Conservation (phyloP, 2,797 vertebrate species). For the Chaunax sp. region DNA sequence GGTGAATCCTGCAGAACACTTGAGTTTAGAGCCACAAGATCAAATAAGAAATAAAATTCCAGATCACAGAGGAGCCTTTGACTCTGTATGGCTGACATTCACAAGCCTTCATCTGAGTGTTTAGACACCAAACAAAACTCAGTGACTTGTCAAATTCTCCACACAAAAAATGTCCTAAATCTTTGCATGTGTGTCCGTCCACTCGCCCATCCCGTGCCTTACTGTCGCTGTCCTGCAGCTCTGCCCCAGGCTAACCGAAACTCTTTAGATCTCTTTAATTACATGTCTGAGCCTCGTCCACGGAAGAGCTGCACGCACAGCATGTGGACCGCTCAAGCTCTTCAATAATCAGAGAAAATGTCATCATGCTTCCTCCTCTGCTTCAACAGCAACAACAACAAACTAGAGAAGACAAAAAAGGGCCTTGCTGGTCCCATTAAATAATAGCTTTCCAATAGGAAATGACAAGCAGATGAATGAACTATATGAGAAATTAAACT, state of each 20-base stretch:
- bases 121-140: neutral
- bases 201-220: conserved; percentile 1
- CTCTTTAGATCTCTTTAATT: conserved; percentile 55
- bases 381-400: conserved; percentile 11
- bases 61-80: neutral
- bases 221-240: conserved; percentile 27
- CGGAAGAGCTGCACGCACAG: conserved; percentile 25
- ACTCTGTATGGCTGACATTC: neutral
- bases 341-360: conserved; percentile 41
- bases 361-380: conserved; percentile 35
- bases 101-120: neutral
- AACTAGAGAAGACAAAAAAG: neutral
- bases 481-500: conserved; percentile 33
- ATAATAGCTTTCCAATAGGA: conserved; percentile 47
- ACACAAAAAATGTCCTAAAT: neutral
- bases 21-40: neutral
- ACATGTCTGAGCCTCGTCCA: conserved; percentile 40
- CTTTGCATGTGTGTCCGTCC: conserved; percentile 11
- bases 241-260: conserved; percentile 9
- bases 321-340: conserved; percentile 15
- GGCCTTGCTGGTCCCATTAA: conserved; percentile 31
- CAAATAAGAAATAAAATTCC: neutral
- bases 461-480: conserved; percentile 63
- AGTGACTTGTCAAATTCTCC: neutral
- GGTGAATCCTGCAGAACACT: neutral